These are phyloP conservation scores for Zaprionus ornatus DNA, from an alignment of 1,140 invertebrate species.

Conservation along the genomic window DNA sequence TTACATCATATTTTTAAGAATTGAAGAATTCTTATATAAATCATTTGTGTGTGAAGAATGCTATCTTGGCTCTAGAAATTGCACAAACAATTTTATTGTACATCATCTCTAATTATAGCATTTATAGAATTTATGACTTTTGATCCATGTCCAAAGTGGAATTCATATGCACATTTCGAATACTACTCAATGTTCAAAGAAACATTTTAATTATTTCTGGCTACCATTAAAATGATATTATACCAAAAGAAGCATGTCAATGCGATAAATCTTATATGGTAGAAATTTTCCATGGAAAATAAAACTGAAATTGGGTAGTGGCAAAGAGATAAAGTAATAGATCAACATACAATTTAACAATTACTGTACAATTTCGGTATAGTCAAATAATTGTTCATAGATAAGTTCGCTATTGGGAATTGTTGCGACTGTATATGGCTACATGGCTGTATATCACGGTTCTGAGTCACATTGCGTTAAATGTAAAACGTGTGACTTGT, in stretches of 20 bases:
- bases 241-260: background rate
- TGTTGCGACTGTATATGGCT: background rate
- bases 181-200: background rate
- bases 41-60: background rate
- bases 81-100: background rate
- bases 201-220: conserved; percentile 4
- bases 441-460: background rate
- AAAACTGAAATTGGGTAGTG: background rate
- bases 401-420: background rate
- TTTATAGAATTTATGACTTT: conserved; percentile 3
- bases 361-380: background rate
- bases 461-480: conserved; percentile 11
- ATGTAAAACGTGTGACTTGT: conserved; percentile 1
- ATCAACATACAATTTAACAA: conserved; percentile 4
- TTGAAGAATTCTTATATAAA: background rate
- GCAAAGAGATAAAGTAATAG: background rate
- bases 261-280: background rate
- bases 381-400: background rate
- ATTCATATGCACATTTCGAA: background rate
- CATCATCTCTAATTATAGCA: conserved; percentile 1
- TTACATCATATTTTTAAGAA: background rate
- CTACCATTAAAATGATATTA: background rate
- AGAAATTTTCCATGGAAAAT: background rate
- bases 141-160: background rate
- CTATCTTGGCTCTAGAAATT: background rate